Evolutionary conservation across 2,113 vertebrate species (phyloP).

Genomic region (Anas platyrhynchos): DNA sequence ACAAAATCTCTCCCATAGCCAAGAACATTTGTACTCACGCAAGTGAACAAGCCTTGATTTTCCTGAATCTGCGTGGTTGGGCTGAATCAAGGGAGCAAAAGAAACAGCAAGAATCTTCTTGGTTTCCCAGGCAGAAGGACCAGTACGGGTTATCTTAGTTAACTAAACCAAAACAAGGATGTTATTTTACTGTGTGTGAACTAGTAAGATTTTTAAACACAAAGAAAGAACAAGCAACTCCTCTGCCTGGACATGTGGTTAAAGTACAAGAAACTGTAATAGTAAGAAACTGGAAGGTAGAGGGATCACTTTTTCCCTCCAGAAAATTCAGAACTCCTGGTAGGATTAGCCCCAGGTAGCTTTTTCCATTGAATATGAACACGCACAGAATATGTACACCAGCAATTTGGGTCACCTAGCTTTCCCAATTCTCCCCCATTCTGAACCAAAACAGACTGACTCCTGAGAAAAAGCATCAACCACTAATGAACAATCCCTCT

Average conservation of each 20-base stretch:
- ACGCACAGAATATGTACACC: neutral
- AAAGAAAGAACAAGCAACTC: neutral
- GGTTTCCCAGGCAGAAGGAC: slow-evolving; percentile 92
- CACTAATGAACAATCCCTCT: too few species aligned
- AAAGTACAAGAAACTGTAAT: neutral
- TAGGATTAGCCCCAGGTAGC: neutral
- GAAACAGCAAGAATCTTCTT: slow-evolving; percentile 98
- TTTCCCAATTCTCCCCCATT: neutral
- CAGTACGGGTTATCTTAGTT: slow-evolving; percentile 94
- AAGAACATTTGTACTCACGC: slow-evolving; percentile 83
- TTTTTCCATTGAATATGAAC: neutral
- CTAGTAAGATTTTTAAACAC: neutral
- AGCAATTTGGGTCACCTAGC: neutral
- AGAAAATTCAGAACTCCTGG: neutral
- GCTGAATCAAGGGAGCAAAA: slow-evolving; percentile 94
- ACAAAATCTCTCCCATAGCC: neutral
- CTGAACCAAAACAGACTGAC: neutral
- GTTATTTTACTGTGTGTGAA: neutral
- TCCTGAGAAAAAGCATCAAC: too few species aligned
- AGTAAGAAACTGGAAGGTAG: neutral
- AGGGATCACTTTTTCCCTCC: neutral
- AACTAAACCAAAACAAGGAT: slow-evolving; percentile 78
- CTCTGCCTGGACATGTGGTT: neutral
- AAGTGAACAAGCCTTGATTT: slow-evolving; percentile 84
- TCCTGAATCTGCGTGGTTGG: slow-evolving; percentile 83